Conservation (phyloP, 1,140 invertebrate species). For the Bombus confusus region DNA sequence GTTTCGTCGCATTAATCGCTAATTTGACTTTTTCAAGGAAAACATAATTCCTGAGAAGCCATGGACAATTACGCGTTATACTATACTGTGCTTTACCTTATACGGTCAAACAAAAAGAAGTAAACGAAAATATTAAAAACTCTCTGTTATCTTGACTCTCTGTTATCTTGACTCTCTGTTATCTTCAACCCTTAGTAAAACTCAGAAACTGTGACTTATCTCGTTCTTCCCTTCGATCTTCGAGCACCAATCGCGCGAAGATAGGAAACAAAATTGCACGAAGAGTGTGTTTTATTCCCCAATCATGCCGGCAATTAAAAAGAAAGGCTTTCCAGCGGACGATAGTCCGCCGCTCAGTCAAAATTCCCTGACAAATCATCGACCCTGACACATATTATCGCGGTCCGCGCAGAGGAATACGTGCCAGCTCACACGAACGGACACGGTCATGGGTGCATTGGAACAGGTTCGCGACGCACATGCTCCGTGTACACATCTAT, state of each 20-base stretch:
- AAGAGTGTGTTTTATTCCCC: not conserved
- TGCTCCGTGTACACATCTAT: not conserved
- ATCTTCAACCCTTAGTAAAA: too few relatives aligned
- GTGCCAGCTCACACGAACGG: slow-evolving; percentile 41
- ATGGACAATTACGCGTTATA: too few relatives aligned
- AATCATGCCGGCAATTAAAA: slow-evolving; percentile 35
- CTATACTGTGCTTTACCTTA: too few relatives aligned
- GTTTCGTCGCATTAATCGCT: not conserved
- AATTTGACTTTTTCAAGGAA: too few relatives aligned
- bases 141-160: too few relatives aligned
- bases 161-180: too few relatives aligned
- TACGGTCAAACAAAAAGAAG: too few relatives aligned
- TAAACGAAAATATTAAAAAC: too few relatives aligned
- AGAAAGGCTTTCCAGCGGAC: slow-evolving; percentile 17
- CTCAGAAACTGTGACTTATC: not conserved
- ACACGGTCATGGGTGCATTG: slow-evolving; percentile 45
- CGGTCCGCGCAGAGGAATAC: slow-evolving; percentile 26
- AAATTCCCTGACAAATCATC: slow-evolving; percentile 48
- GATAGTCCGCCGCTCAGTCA: not conserved
- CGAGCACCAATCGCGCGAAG: too few relatives aligned
- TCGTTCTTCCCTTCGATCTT: too few relatives aligned
- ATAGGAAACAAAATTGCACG: too few relatives aligned
- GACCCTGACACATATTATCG: slow-evolving; percentile 50
- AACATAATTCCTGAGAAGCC: too few relatives aligned
- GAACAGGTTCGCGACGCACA: slow-evolving; percentile 20